Base-by-base conservation (phyloP, 2,113 vertebrate genomes). In the Melanocharis versteri region DNA sequence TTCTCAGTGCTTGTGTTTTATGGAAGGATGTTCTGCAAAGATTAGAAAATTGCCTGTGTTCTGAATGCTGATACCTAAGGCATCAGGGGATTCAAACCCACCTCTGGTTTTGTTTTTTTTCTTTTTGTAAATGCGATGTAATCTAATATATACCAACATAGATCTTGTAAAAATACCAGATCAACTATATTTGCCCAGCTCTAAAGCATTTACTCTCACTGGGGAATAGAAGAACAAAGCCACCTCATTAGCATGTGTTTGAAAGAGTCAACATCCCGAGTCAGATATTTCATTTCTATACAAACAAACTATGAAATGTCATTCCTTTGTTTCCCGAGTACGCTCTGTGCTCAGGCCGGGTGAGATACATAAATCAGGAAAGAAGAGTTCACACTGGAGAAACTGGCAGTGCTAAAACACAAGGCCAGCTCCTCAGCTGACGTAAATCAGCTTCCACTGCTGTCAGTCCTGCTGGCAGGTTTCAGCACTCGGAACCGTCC, bases 281-380 rank as follows among this genome's bases (percentile, higher is more conserved):
- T 83, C 90, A 94, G 90, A 88, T 91, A 90, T 91, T 87, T 94
- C 78, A 91, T 93, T 94, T 94, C 93, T 91, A 66, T 91, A 83
- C 81, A 97, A 94, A 89, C 86, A 94, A 92, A 94, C 78, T 65
- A 93, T 51, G 84, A 96, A 96, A 96, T 96, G 91, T 87, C 95
- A 91, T 75, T 88, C 93, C 56, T 93, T 97, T 97, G 93, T 96
- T 96, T 95, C 70, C 70, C 0, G 3, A 53, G 87, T 35, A 87
- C 20, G 1, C 50, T 76, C 84, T 66, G 93, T 85, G 91, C 87
- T 73, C 45, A 17, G 66, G 27, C 78, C 0, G 33, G 58, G 62
- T 54, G 81, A 96, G 94, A 93, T 89, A 83, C 84, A 96, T 96
- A 97, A 96, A 96, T 95, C 92, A 95, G 79, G 44, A 72, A 83